These are phyloP conservation scores for Decapterus maruadsi DNA, from an alignment of 2,797 vertebrate species.

Conservation along the genomic window DNA sequence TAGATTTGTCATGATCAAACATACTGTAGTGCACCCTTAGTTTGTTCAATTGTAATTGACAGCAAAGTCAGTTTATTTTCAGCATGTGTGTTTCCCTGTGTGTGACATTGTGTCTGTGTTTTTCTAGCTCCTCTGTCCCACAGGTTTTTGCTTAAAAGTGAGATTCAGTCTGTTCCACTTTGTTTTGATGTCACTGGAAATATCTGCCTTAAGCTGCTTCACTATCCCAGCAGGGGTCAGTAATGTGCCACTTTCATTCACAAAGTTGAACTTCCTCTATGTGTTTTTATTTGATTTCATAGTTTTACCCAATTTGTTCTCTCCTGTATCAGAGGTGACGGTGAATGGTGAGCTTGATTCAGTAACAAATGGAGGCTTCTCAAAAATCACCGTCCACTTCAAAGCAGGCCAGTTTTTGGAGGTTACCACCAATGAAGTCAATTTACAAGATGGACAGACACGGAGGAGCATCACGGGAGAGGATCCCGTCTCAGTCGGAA, in stretches of 20 bases:
- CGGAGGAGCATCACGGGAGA: background rate
- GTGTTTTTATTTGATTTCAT: too few relatives aligned
- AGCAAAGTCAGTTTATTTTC: background rate
- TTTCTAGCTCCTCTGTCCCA: slow-evolving; percentile 31
- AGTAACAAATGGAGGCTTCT: slow-evolving; percentile 60
- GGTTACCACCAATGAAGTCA: slow-evolving; percentile 40
- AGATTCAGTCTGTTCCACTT: slow-evolving; percentile 56
- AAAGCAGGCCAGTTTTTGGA: slow-evolving; percentile 44
- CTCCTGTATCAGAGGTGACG: slow-evolving; percentile 62
- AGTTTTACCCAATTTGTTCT: background rate
- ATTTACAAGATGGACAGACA: slow-evolving; percentile 38
- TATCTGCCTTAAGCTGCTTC: slow-evolving; percentile 70
- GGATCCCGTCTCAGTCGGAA: slow-evolving; percentile 26
- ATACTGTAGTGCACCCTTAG: background rate
- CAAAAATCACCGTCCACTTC: slow-evolving; percentile 64
- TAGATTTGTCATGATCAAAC: background rate
- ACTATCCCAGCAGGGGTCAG: slow-evolving; percentile 72
- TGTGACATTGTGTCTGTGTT: slow-evolving; percentile 23
- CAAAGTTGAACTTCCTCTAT: too few relatives aligned
- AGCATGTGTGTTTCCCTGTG: background rate
- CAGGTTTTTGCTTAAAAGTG: slow-evolving; percentile 73
- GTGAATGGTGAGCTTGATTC: slow-evolving; percentile 77
- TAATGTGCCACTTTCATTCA: background rate
- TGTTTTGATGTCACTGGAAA: slow-evolving; percentile 74
- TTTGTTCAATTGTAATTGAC: background rate